These are phyloP conservation scores for Euphonia xanthogaster DNA, from an alignment of 2,797 vertebrate species.

Conservation along the genomic window DNA sequence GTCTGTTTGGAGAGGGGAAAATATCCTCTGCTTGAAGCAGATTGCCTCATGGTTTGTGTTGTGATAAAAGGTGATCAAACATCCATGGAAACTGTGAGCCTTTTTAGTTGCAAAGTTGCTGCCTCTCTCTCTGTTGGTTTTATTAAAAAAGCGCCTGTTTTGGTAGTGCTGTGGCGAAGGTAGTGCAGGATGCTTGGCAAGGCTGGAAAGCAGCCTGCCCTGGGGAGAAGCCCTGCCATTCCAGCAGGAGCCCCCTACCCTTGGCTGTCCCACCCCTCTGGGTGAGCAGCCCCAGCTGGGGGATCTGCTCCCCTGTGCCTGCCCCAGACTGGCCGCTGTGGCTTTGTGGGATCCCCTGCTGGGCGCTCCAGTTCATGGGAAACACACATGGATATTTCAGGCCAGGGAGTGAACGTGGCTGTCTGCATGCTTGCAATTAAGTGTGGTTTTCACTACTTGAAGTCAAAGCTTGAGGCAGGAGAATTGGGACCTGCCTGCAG, in stretches of 20 bases:
- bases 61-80: neutral
- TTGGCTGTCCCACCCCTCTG: neutral
- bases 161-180: neutral
- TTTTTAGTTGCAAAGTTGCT: neutral
- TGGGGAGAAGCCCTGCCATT: neutral
- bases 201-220: neutral
- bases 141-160: neutral
- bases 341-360: neutral
- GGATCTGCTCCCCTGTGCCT: neutral
- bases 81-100: neutral
- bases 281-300: neutral
- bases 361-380: rapidly evolving
- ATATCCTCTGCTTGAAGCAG: neutral
- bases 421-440: neutral
- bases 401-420: rapidly evolving
- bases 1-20: neutral
- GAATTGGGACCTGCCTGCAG: neutral
- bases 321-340: neutral
- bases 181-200: neutral
- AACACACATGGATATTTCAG: rapidly evolving
- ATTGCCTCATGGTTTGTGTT: neutral
- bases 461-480: neutral
- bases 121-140: neutral
- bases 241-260: neutral
- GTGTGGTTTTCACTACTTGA: neutral